These are phyloP conservation scores for Musca vetustissima DNA, from an alignment of 1,140 invertebrate genomes.

Conservation along the genomic window DNA sequence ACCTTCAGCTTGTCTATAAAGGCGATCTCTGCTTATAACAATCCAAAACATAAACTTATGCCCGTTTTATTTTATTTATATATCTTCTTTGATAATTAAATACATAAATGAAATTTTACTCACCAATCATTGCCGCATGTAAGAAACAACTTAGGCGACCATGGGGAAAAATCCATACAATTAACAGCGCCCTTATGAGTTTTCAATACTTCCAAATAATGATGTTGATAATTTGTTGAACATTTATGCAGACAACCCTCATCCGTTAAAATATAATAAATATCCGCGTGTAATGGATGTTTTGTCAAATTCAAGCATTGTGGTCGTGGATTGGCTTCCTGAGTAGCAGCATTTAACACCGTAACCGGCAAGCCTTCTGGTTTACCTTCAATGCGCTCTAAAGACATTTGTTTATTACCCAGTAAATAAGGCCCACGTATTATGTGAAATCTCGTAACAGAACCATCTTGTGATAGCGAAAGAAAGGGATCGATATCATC, in stretches of 20 bases:
- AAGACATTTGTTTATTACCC: conserved; percentile 63
- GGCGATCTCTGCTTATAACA: too few species aligned
- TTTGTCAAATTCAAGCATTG: conserved; percentile 65
- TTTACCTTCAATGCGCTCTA: conserved; percentile 66
- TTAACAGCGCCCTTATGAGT: conserved; percentile 82
- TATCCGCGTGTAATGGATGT: conserved; percentile 65
- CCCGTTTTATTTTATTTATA: too few species aligned
- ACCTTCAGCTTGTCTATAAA: too few species aligned
- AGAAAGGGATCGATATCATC: conserved; percentile 58
- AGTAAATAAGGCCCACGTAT: conserved; percentile 51
- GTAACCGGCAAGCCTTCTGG: conserved; percentile 59
- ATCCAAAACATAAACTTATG: too few species aligned
- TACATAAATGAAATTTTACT: conserved; percentile 23
- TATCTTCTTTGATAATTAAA: neutral
- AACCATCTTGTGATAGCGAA: conserved; percentile 62
- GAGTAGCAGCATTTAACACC: neutral
- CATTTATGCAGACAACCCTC: conserved; percentile 81
- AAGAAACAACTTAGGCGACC: conserved; percentile 72
- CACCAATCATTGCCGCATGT: conserved; percentile 83
- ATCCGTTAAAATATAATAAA: conserved; percentile 80
- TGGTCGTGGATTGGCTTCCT: conserved; percentile 53
- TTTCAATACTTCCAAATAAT: conserved; percentile 69
- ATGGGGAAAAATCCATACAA: conserved; percentile 77
- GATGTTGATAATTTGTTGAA: conserved; percentile 66
- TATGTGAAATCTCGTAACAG: conserved; percentile 60